Evolutionary conservation across 2,797 vertebrate genomes (phyloP).

Genomic region (Sciaenops ocellatus): DNA sequence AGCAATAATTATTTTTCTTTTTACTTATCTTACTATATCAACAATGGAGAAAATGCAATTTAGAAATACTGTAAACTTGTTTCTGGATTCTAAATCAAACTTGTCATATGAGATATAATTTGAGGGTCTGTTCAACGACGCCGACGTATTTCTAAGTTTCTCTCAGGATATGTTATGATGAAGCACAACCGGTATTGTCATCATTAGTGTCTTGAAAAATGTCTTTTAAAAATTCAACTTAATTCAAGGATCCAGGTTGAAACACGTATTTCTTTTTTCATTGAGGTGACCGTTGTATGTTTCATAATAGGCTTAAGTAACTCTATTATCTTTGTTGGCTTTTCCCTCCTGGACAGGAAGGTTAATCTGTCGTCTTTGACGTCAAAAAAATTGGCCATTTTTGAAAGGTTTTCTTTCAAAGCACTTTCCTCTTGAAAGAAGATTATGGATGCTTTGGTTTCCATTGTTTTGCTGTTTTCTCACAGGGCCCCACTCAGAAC

Average conservation of each 20-base stretch:
- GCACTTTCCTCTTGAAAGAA: conserved; percentile 16
- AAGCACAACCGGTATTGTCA: neutral
- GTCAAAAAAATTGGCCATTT: neutral
- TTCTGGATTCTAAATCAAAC: neutral
- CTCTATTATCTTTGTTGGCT: neutral
- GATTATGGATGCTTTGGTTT: conserved; percentile 9
- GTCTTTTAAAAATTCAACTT: neutral
- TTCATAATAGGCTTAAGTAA: conserved; percentile 11
- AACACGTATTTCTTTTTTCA: neutral
- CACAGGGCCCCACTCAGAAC: conserved; percentile 59
- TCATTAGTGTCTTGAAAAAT: neutral
- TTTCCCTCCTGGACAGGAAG: neutral
- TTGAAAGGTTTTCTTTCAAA: conserved; percentile 19
- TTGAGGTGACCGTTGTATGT: neutral
- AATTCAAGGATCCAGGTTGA: neutral
- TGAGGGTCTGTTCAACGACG: neutral
- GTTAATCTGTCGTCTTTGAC: neutral
- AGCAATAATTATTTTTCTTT: neutral
- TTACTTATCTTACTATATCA: neutral
- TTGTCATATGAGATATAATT: neutral
- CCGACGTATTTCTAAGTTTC: neutral
- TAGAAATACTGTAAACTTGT: neutral
- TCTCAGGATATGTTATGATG: neutral
- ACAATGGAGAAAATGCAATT: neutral
- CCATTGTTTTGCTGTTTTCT: conserved; percentile 46